A percentile compares a stretch with the other conserved stretches of the same genome.
These are phyloP conservation scores for Lepus townsendii DNA, from an alignment of 2,797 vertebrate species.

Conservation along the genomic window DNA sequence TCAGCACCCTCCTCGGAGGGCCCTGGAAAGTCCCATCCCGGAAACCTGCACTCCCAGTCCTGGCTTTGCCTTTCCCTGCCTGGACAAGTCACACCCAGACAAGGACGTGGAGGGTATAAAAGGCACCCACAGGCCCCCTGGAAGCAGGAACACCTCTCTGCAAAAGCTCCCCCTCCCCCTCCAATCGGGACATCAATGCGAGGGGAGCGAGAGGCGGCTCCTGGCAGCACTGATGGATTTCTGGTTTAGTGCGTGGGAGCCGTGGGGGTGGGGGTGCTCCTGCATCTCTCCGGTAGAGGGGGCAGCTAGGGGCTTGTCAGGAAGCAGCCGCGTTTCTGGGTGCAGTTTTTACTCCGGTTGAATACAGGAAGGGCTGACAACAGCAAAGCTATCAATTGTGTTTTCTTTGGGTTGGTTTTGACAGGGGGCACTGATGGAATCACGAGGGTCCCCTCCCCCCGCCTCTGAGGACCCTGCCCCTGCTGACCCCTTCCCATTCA, in stretches of 20 bases:
- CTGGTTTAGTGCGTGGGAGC: not conserved
- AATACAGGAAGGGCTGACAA: not conserved
- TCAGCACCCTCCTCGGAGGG: not conserved
- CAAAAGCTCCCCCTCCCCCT: not conserved
- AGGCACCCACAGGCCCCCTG: not conserved
- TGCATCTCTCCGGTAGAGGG: not conserved
- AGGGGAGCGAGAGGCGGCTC: not conserved
- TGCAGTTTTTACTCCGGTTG: not conserved
- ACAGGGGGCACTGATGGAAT: not conserved
- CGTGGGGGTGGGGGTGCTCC: too few species aligned
- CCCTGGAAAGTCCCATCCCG: not conserved
- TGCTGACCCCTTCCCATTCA: not conserved
- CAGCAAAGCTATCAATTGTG: not conserved
- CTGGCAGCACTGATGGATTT: not conserved
- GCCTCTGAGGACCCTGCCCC: not conserved
- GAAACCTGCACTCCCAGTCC: constrained; percentile 17
- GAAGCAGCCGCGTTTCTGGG: not conserved
- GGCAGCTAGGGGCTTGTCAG: not conserved
- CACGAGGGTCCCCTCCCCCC: not conserved
- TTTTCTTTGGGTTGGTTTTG: constrained; percentile 32
- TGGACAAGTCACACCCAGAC: not conserved
- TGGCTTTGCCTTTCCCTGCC: not conserved
- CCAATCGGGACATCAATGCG: not conserved
- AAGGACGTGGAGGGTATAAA: not conserved
- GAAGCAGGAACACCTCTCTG: not conserved